phyloP scores from a whole-genome alignment of 1,140 invertebrate genomes.

The Rhynchophorus ferrugineus region DNA sequence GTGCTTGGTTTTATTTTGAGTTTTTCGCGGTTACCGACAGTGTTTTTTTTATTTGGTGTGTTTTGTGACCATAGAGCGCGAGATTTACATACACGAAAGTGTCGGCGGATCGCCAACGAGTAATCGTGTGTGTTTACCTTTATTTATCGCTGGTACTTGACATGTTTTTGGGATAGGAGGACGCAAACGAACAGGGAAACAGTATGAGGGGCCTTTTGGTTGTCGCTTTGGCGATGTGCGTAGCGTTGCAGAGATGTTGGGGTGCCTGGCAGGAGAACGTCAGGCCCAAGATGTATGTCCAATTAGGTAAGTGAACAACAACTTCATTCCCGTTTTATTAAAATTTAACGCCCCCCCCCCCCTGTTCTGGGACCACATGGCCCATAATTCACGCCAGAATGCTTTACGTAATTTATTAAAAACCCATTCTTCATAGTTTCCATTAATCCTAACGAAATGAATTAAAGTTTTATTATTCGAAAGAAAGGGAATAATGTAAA shows the following conservation, averaged over 20 bases:
- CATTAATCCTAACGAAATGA: too few relatives aligned
- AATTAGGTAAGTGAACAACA: slow-evolving; percentile 75
- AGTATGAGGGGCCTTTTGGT: slow-evolving; percentile 28
- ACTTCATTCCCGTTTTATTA: background rate
- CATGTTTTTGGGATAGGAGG: slow-evolving; percentile 29
- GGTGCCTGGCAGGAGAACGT: slow-evolving; percentile 76
- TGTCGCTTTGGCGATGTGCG: slow-evolving; percentile 26
- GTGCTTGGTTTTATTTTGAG: too few relatives aligned
- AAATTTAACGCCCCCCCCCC: too few relatives aligned
- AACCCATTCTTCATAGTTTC: too few relatives aligned
- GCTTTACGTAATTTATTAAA: too few relatives aligned
- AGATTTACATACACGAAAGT: background rate
- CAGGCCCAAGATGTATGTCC: slow-evolving; percentile 78
- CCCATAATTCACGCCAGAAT: too few relatives aligned
- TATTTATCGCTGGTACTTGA: slow-evolving; percentile 17
- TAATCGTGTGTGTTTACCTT: too few relatives aligned
- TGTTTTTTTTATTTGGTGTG: background rate
- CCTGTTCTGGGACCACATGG: too few relatives aligned
- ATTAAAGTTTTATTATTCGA: too few relatives aligned
- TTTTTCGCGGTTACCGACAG: background rate
- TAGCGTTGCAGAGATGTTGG: slow-evolving; percentile 22
- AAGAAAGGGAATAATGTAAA: too few relatives aligned
- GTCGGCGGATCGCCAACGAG: background rate
- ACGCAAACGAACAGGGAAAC: slow-evolving; percentile 10
- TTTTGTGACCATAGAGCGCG: background rate